A percentile compares a stretch with the other conserved stretches of the same genome.
Evolutionary conservation across 2,113 vertebrate genomes (phyloP).

Genomic region (Pollachius pollachius): DNA sequence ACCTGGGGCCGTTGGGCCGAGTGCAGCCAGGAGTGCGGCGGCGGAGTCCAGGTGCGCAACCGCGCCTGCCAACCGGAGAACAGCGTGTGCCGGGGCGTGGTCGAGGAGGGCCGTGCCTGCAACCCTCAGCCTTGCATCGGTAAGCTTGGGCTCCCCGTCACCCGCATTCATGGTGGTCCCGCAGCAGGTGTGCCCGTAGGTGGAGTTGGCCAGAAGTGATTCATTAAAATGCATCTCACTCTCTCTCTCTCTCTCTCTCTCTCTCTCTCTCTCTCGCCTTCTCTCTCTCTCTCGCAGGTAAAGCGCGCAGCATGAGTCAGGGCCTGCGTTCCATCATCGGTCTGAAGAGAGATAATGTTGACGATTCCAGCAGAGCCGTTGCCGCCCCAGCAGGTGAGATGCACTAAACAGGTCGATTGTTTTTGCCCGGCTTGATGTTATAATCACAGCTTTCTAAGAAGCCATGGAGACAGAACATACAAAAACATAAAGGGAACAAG

Average conservation of each 20-base stretch:
- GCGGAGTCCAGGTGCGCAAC: constrained; percentile 91
- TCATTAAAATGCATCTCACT: constrained; percentile 20
- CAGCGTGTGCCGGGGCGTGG: constrained; percentile 84
- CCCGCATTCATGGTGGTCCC: neutral
- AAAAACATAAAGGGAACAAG: neutral
- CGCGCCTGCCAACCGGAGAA: constrained; percentile 85
- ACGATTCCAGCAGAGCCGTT: constrained; percentile 79
- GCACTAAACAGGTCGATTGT: neutral
- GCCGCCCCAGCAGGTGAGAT: constrained; percentile 88
- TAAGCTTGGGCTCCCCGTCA: constrained; percentile 57
- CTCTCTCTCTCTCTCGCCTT: neutral
- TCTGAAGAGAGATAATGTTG: constrained; percentile 81
- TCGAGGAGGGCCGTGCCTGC: constrained; percentile 92
- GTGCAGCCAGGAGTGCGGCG: constrained; percentile 93
- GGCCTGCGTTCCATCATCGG: constrained; percentile 89
- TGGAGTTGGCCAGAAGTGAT: neutral
- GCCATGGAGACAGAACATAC: neutral
- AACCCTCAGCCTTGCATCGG: constrained; percentile 91
- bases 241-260: constrained; percentile 11
- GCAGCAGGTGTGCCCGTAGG: constrained; percentile 3
- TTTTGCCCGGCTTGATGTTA: no score
- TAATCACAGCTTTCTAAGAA: neutral
- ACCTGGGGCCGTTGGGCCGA: constrained; percentile 92
- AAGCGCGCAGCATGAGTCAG: constrained; percentile 87
- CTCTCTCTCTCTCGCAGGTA: constrained; percentile 71